A percentile compares a stretch with the other conserved stretches of the same genome.
Evolutionary conservation across 37 sponge, comb jelly and placozoan species (phyloP).

Genomic region (Oopsacas minuta): DNA sequence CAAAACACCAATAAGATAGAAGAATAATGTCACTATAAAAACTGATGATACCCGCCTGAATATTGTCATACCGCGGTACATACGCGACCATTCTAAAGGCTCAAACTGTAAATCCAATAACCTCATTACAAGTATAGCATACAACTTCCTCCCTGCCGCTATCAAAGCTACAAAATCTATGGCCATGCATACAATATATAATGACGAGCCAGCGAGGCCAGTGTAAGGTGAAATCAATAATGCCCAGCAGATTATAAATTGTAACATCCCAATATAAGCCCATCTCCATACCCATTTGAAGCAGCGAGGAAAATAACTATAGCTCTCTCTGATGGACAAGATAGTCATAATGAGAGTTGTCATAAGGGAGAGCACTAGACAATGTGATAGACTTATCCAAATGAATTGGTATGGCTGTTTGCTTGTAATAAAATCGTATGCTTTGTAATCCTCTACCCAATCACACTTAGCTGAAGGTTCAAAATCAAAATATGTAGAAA

Average conservation of each 20-base stretch:
- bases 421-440: neutral
- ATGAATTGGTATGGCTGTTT: conserved; percentile 12
- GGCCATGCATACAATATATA: neutral
- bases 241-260: neutral
- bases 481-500: conserved; percentile 11
- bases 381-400: neutral
- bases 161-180: neutral
- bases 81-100: neutral
- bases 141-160: neutral
- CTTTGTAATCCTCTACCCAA: neutral
- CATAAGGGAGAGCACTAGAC: conserved; percentile 5
- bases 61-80: neutral
- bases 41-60: neutral
- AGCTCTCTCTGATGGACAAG: neutral
- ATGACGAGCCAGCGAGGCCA: neutral
- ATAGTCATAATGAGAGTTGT: conserved; percentile 3
- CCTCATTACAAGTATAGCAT: neutral
- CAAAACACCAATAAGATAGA: neutral
- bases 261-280: neutral
- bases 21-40: neutral
- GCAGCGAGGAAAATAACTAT: neutral
- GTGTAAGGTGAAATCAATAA: neutral
- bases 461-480: neutral
- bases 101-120: neutral
- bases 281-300: conserved; percentile 10